phyloP scores from a whole-genome alignment of 2,113 vertebrate species.

The Cyphomyrus discorhynchus region DNA sequence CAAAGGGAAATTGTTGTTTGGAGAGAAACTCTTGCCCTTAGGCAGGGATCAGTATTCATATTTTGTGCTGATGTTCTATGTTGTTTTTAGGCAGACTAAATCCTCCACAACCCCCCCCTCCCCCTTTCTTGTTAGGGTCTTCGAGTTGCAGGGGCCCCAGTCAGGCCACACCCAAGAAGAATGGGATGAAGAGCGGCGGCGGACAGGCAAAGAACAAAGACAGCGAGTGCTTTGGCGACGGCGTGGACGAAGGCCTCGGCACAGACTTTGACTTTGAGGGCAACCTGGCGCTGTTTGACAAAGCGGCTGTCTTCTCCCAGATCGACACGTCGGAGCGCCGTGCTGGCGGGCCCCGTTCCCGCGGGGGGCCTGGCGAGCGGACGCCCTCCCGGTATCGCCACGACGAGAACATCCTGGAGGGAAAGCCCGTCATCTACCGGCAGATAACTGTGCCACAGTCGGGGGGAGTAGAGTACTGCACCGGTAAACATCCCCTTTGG shows the following conservation, averaged over 20 bases:
- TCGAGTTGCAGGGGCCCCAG: constrained; percentile 83
- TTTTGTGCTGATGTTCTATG: constrained; percentile 53
- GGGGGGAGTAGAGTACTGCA: constrained; percentile 68
- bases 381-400: constrained; percentile 64
- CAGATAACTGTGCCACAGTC: constrained; percentile 67
- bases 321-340: constrained; percentile 81
- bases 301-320: constrained; percentile 93
- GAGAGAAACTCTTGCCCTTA: not conserved
- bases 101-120: not conserved
- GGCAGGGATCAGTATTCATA: not conserved
- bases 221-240: constrained; percentile 74
- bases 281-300: constrained; percentile 92
- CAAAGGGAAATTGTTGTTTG: constrained; percentile 1
- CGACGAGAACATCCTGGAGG: constrained; percentile 74
- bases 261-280: constrained; percentile 97
- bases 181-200: constrained; percentile 75
- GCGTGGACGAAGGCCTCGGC: constrained; percentile 80
- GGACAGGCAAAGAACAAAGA: constrained; percentile 67
- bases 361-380: constrained; percentile 61
- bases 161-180: constrained; percentile 90
- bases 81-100: constrained; percentile 55
- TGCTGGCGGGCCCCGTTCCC: constrained; percentile 59
- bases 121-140: constrained; percentile 68
- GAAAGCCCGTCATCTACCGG: constrained; percentile 69
- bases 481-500: constrained; percentile 51